phyloP scores from a whole-genome alignment of 2,888 invertebrate genomes.

The Platerodrilus igneus region DNA sequence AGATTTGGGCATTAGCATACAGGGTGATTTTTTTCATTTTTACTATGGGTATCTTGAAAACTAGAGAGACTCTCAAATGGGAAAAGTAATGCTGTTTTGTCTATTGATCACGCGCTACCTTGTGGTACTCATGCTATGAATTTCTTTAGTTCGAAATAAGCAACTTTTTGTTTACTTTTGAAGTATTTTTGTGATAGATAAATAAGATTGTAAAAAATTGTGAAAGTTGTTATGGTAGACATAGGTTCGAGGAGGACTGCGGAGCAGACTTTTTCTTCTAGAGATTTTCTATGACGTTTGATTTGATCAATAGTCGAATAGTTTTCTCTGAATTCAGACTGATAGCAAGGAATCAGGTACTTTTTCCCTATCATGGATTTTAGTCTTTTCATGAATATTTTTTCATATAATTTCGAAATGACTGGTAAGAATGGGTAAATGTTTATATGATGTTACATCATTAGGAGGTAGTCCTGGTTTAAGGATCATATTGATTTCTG shows the following conservation, averaged over 20 bases:
- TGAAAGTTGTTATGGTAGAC: constrained; percentile 3
- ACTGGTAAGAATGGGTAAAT: constrained; percentile 29
- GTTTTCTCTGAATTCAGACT: constrained; percentile 10
- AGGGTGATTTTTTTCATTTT: constrained; percentile 13
- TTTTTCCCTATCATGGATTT: constrained; percentile 16
- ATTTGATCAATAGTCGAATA: constrained; percentile 1
- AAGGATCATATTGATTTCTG: constrained; percentile 28
- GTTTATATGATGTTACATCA: constrained; percentile 24
- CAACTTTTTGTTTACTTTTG: constrained; percentile 5
- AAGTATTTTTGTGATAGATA: constrained; percentile 6
- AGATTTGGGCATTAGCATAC: constrained; percentile 16
- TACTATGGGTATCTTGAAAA: no score
- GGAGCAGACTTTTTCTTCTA: constrained; percentile 10
- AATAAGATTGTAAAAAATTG: constrained; percentile 9
- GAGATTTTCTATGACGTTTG: constrained; percentile 3
- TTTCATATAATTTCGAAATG: constrained; percentile 28
- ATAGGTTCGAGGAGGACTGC: constrained; percentile 4
- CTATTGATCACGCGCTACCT: constrained; percentile 20
- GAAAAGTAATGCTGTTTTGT: no score
- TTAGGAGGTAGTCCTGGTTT: constrained; percentile 25
- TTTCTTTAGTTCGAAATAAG: constrained; percentile 10
- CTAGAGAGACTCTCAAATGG: no score
- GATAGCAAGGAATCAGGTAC: constrained; percentile 11
- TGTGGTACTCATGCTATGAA: constrained; percentile 12
- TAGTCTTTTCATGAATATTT: constrained; percentile 22